Base-by-base conservation (phyloP, 2,888 invertebrate species). In the Watsonalla cultraria region DNA sequence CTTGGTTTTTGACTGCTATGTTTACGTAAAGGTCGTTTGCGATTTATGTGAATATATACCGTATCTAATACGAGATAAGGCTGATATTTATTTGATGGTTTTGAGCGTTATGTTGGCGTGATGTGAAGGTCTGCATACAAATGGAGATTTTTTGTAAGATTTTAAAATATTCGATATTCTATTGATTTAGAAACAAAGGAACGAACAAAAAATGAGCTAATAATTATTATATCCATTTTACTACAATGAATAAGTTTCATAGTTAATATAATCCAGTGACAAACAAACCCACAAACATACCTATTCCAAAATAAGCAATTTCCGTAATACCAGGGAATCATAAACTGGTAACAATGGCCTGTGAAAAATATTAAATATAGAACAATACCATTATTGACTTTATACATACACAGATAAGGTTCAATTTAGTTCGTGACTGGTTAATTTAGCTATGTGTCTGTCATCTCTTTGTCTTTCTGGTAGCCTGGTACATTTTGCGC, bases 71-170 rank as follows among this genome's bases (percentile, higher is more conserved):
- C 33, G 35, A 14, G 13, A 48, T 65, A 65, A 59, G 54, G 65
- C 61, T 53, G 58, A 57, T 54, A 62, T 55, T 65, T 48, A 47
- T 55, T 53, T 54, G 51, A 51, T 42, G 14, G 5, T 14, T 14
- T 14, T 5, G 7, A 64, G 63, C 63, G 60, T 59, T 66, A 66
- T 61, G 60, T 67, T 70, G 67, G 70, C 69, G 62, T 66, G 55
- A 54, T 60, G 53, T 62, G 70, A 67, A 70, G 68, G 70, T 70
- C 62, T 62, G 64, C 65, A 66, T 65, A 66, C 62, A 68, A 66
- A 63, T 65, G 59, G 62, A 65, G 62, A 61, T 69, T 57, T 49
- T 49, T 49, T 37, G 37, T 37, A 5, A 15, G 15, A 11, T 37
- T 39, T 48, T 13, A 35, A 5, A 35, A 48, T 37, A 14, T 7